Conservation (phyloP, 2,797 vertebrate species). For the Lepidocolaptes lacrymiger region DNA sequence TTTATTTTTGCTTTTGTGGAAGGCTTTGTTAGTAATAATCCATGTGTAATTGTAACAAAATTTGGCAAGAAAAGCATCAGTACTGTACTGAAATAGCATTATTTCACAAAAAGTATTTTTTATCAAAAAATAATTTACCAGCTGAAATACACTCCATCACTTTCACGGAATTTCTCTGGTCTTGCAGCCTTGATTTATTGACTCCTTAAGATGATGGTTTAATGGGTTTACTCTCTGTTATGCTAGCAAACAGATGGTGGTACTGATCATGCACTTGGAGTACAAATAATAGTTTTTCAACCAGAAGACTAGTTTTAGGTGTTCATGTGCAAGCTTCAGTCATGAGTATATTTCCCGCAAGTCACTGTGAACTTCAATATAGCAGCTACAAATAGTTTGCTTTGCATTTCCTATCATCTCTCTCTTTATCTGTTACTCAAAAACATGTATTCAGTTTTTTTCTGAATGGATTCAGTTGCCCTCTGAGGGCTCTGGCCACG, state of each 20-base stretch:
- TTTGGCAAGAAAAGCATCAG: not conserved
- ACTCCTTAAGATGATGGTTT: not conserved
- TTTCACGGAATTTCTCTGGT: not conserved
- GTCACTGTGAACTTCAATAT: not conserved
- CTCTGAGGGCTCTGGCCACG: not conserved
- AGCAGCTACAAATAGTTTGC: not conserved
- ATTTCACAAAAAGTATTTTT: not conserved
- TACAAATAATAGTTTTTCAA: not conserved
- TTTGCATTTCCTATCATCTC: not conserved
- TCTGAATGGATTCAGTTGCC: not conserved
- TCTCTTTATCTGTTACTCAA: not conserved
- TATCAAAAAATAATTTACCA: not conserved
- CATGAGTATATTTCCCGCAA: not conserved
- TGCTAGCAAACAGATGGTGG: not conserved
- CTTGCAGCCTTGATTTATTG: not conserved
- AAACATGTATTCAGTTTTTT: not conserved
- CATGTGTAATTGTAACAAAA: not conserved
- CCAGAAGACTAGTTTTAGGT: not conserved
- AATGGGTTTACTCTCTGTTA: not conserved
- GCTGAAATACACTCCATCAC: not conserved
- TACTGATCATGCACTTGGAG: not conserved
- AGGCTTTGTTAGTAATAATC: not conserved
- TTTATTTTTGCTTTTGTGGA: not conserved
- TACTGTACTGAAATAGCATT: not conserved
- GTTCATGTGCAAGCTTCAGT: not conserved